These are phyloP conservation scores for Murina feae DNA, from an alignment of 2,113 vertebrate species.

Conservation along the genomic window DNA sequence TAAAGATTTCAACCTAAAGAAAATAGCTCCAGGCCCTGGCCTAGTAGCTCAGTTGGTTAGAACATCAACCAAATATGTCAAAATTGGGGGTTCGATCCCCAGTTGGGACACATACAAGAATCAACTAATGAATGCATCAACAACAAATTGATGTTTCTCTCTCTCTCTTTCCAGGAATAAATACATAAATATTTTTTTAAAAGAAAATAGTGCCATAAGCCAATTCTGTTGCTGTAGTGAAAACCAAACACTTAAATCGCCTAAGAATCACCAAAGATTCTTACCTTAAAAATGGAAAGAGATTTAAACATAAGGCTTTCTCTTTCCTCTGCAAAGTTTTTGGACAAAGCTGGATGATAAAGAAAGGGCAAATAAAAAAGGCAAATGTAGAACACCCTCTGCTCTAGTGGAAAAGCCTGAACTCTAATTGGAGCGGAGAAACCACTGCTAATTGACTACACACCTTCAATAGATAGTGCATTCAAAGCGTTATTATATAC, in stretches of 20 bases:
- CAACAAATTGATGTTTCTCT: neutral
- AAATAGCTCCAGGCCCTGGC: neutral
- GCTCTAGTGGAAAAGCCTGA: neutral
- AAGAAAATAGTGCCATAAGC: neutral
- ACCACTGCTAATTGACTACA: neutral
- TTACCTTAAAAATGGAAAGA: neutral
- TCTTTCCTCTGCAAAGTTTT: neutral
- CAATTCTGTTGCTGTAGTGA: neutral
- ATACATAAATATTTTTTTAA: neutral
- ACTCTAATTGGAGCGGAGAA: neutral
- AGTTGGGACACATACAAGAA: neutral
- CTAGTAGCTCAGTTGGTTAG: neutral
- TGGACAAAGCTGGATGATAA: neutral
- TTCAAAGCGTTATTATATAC: neutral
- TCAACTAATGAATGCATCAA: neutral
- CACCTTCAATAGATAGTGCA: neutral
- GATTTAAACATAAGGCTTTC: neutral
- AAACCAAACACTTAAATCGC: neutral
- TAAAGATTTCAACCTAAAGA: neutral
- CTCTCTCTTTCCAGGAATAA: neutral
- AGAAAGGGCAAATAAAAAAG: neutral
- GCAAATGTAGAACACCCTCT: neutral
- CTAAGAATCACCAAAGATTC: neutral
- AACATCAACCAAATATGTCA: neutral
- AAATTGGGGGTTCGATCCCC: neutral